Evolutionary conservation across 2,113 vertebrate species (phyloP), one percentile per base, ranked within the genome.

Genomic region (Erythrolamprus reginae): DNA sequence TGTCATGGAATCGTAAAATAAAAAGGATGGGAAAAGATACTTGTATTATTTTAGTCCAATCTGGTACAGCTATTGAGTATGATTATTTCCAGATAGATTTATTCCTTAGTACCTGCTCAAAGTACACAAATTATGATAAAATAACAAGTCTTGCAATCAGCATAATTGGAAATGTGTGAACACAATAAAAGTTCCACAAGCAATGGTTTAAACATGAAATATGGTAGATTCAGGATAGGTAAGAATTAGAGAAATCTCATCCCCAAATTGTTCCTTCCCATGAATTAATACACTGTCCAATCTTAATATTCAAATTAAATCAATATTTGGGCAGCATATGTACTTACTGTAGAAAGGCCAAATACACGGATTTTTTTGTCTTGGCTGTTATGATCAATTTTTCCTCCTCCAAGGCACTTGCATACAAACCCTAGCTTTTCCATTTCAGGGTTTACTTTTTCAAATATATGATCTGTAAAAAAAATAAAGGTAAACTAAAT

Each of bases 331-430:
- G 12, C n/a, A 88, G 28, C 10, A 28, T 23, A 26, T 1, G 5
- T 70, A 96, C 97, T 98, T 96, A 98, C 98, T 91, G 98, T 98
- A 19, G 98, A 99, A 45, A 98, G 97, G 28, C 98, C 98, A 96
- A 98, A 99, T 1, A 99, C 97, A 84, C 97, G 91, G 0, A 99
- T 95, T 95, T 98, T 98, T 95, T 98, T 98, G 33, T 98, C 97
- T 90, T 96, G 96, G 93, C 94, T 98, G 94, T 98, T 98, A 93
- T 98, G 98, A 84, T 98, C 98, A 3, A 98, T 98, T 95, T 98
- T 98, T 1, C 98, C 98, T 92, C 98, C 98, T 93, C 98, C 98
- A 3, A 98, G 98, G 90, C 98, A 98, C 89, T 95, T 96, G 93
- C 98, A 98, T 91, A 98, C 97, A 88, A 98, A 96, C 10, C 98